Base-by-base conservation (phyloP, 2,888 invertebrate species). In the Caenorhabditis wallacei region DNA sequence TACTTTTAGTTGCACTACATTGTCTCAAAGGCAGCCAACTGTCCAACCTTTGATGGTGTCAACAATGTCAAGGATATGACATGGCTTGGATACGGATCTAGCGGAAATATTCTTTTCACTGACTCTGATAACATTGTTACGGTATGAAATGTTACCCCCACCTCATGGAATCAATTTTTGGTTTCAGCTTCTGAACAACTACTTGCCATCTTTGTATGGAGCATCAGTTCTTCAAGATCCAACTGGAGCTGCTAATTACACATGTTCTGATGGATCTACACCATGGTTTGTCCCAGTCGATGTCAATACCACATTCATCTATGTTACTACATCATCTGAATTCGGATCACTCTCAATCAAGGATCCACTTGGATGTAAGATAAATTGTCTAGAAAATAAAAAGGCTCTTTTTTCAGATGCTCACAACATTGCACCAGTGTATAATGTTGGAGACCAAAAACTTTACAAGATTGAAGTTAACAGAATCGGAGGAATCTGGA, bases 281-380 rank as follows among this genome's bases (percentile, higher is more conserved):
- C 54, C 70, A 46, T 85, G 84, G 83, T 82, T 74, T 59, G 78
- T 88, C 0, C 80, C 81, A 48, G 82, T 89, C 63, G 89, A 88
- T 57, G 56, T 26, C 59, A 83, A 84, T 68, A 83, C 87, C 10
- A 84, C 85, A 0, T 57, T 37, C 56, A 84, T 88, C 75, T 87
- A 81, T 70, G 71, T 88, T 40, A 71, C 86, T 1, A 61, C 75
- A 10, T 80, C 84, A 37, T 75, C 85, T 16, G 70, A 68, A 40
- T 69, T 66, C 35, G 86, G 84, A 54, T 40, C 76, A 0, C 61
- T 87, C 8, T 80, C 84, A 0, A 81, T 82, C 16, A 70, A 56
- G 51, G 74, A 82, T 51, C 85, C 89, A 22, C 69, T 57, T 11
- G 72, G 82, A 71, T 48, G 84, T 84, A 48, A 51, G 69, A 22